Evolutionary conservation across 2,113 vertebrate species (phyloP), one percentile per base, ranked within the genome.

Genomic region (Hypomesus transpacificus): DNA sequence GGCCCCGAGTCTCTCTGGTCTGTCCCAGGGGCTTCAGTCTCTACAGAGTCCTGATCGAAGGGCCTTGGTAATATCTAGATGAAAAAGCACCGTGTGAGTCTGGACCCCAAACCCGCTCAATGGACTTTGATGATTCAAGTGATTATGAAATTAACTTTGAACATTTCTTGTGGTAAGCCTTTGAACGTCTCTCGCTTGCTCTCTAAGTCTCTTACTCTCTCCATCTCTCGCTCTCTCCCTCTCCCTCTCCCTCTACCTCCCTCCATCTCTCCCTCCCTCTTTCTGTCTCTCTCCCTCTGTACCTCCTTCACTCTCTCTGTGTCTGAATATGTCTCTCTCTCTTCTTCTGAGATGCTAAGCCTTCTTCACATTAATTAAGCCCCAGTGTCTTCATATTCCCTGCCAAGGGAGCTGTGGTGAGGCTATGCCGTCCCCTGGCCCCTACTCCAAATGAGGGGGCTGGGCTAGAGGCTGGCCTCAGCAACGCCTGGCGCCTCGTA

Each of bases 311-410:
- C 62, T 39, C 17, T 62, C 39, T 46, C 39, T 46, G 1, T 46
- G 9, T 46, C 39, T 46, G 39, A 46, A 46, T 26, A 26, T 46
- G 39, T 46, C 60, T 64, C 79, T 78, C 60, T 63, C 72, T 64
- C 70, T 77, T 54, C 0, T 50, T 71, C 79, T 78, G 78, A 13
- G 67, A 75, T 50, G 28, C 75, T 75, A 74, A 71, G 80, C 78
- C 76, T 73, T 74, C 81, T 80, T 75, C 78, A 74, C 82, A 70
- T 80, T 88, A 88, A 88, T 85, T 86, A 85, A 84, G 71, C 71
- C 70, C 75, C 80, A 52, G 72, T 28, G 14, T 69, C 78, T 78
- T 72, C 70, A 81, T 75, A 82, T 84, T 77, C 59, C 74, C 80
- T 83, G 80, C 82, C 83, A 79, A 58, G 74, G 69, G 65, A 80